These are phyloP conservation scores for Nebria ingens DNA, from an alignment of 1,140 invertebrate genomes.

Conservation along the genomic window DNA sequence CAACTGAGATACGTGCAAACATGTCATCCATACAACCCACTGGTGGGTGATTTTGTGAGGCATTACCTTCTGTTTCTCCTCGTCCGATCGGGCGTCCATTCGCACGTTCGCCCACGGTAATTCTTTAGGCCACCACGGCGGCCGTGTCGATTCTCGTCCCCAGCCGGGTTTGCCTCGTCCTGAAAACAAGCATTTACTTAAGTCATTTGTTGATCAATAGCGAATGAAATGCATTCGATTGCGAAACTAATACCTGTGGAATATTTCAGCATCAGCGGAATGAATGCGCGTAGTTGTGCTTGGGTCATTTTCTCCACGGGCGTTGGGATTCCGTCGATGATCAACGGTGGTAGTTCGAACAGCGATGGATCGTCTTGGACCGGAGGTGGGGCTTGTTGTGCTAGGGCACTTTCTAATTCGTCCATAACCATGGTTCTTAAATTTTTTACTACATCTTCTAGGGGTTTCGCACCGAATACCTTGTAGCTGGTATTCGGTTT, in stretches of 20 bases:
- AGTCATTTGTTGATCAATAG: neutral
- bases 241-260: constrained; percentile 83
- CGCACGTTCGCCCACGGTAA: constrained; percentile 95
- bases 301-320: constrained; percentile 99
- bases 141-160: constrained; percentile 89
- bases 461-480: constrained; percentile 92
- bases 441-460: constrained; percentile 92
- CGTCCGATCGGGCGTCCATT: constrained; percentile 91
- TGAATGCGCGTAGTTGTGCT: constrained; percentile 90
- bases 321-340: constrained; percentile 95
- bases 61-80: constrained; percentile 90
- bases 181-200: constrained; percentile 20
- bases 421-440: constrained; percentile 85
- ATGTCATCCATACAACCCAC: neutral
- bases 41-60: neutral
- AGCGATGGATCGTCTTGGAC: constrained; percentile 84
- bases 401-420: constrained; percentile 83
- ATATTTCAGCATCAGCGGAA: constrained; percentile 96
- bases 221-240: too few relatives aligned
- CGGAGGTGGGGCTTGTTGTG: constrained; percentile 87
- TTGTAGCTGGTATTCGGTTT: constrained; percentile 92
- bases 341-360: constrained; percentile 89
- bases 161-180: constrained; percentile 94
- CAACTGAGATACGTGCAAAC: constrained; percentile 17
- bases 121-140: constrained; percentile 96